Conservation (phyloP, 2,113 vertebrate genomes). For the Megaleporinus macrocephalus region DNA sequence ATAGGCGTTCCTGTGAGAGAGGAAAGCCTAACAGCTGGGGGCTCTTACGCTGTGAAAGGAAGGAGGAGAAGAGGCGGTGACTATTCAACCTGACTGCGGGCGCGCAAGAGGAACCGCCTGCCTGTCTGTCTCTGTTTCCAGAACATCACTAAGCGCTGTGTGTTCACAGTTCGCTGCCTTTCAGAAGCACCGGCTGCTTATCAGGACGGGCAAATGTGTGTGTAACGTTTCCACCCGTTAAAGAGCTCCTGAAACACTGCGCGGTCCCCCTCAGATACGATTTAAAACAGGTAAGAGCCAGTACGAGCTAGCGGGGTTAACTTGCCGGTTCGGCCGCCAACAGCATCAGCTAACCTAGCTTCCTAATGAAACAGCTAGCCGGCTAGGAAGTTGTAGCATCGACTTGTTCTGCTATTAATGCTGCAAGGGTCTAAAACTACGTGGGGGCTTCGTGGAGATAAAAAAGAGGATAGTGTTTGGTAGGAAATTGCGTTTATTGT, state of each 20-base stretch:
- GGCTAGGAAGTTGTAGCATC: background rate
- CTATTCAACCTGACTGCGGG: background rate
- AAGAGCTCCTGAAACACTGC: background rate
- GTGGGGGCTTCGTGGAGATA: too few species aligned
- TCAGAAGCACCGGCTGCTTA: background rate
- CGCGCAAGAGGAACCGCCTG: conserved; percentile 2
- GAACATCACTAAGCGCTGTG: background rate
- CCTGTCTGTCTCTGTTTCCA: background rate
- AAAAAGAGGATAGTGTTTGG: background rate
- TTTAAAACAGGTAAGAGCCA: background rate
- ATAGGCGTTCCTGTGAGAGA: background rate
- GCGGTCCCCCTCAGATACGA: background rate
- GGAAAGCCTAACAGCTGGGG: background rate
- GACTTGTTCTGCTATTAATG: background rate
- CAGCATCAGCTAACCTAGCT: background rate
- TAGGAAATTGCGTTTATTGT: background rate
- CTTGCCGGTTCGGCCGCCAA: background rate
- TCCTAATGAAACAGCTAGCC: background rate
- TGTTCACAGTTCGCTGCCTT: background rate
- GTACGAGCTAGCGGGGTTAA: background rate
- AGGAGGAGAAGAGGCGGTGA: conserved; percentile 11
- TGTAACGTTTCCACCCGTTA: background rate
- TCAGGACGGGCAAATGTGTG: background rate
- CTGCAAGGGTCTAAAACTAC: background rate
- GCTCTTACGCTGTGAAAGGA: conserved; percentile 34